Base-by-base conservation (phyloP, 2,888 invertebrate species). In the Stenodera caucasica region DNA sequence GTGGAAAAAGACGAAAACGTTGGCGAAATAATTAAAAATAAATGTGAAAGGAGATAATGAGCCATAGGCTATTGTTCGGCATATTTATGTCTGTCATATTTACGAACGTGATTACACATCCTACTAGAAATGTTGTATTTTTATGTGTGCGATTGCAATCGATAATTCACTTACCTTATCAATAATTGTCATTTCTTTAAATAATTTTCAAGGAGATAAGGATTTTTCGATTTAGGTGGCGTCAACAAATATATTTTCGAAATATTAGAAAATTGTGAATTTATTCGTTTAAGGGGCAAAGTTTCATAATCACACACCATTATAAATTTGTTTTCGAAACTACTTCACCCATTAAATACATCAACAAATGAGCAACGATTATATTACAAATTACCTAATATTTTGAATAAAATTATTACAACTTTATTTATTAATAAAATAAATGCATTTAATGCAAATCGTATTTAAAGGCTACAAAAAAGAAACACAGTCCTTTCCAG, bases 381-480 rank as follows among this genome's bases (percentile, higher is more conserved):
- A 58, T 66, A 63, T 57, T 58, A 64, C 61, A 66, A 63, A 61
- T 61, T 66, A 62, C 51, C 57, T 57, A 59, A 55, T 56, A 4
- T 21, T 45, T 45, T 23, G 45, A 21, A 45, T 61, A 55, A 58
- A 62, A 55, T 45, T 40, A 6, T 45, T 45, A 45, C 45, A 45
- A 45, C 23, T 21, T 23, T 45, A 45, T 60, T 45, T 30, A 57
- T 21, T 55, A 61, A 57, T 64, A 60, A 60, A 59, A 66, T 70
- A 67, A 70, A 71, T 69, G 72, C 72, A 72, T 72, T 68, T 67
- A 57, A 71, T 71, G 70, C 70, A 63, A n/a, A 61, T 58, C 45
- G 26, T 50, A 53, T 63, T 53, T 7, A 55, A 56, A 60, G 56
- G 35, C 55, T 58, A 54, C 40, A 23, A n/a, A 12, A 8, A 33